Conservation (phyloP, 1,140 invertebrate species). For the Zaprionus kolodkinae region DNA sequence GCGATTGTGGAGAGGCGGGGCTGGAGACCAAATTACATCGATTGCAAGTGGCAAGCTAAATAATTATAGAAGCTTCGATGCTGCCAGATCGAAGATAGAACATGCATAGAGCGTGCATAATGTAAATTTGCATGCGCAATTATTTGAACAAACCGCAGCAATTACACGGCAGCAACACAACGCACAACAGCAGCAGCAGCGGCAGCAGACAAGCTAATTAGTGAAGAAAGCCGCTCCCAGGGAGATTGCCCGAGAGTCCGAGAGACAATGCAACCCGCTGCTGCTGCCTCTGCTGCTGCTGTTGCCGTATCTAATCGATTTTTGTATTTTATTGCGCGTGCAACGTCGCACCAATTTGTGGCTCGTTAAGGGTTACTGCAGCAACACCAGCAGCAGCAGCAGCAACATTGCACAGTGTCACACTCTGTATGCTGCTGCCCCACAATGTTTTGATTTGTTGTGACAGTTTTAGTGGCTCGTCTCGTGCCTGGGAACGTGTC, state of each 20-base stretch:
- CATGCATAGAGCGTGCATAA: constrained; percentile 73
- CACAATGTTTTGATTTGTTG: constrained; percentile 77
- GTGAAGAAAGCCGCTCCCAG: constrained; percentile 51
- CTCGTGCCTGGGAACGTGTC: constrained; percentile 22
- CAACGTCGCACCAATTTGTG: constrained; percentile 48
- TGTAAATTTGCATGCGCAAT: constrained; percentile 82
- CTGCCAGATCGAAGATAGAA: constrained; percentile 76
- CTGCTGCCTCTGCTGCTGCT: constrained; percentile 15
- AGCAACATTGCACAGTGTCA: background rate
- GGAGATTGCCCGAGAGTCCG: background rate
- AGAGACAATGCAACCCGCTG: background rate
- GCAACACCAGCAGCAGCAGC: constrained; percentile 31
- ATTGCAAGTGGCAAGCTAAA: constrained; percentile 65
- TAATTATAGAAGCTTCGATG: constrained; percentile 74
- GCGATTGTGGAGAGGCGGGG: background rate
- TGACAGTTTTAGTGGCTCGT: constrained; percentile 56
- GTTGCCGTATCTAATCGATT: constrained; percentile 72
- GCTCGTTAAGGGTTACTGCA: constrained; percentile 73
- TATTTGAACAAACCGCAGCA: constrained; percentile 81
- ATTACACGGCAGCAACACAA: constrained; percentile 74
- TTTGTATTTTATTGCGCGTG: constrained; percentile 73
- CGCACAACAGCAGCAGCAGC: constrained; percentile 36
- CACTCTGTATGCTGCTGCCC: background rate
- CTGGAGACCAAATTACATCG: constrained; percentile 74
- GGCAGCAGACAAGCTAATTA: constrained; percentile 73